A percentile compares a stretch with the other conserved stretches of the same genome.
phyloP scores from a whole-genome alignment of 2,888 invertebrate genomes.

The Malacosoma neustria region DNA sequence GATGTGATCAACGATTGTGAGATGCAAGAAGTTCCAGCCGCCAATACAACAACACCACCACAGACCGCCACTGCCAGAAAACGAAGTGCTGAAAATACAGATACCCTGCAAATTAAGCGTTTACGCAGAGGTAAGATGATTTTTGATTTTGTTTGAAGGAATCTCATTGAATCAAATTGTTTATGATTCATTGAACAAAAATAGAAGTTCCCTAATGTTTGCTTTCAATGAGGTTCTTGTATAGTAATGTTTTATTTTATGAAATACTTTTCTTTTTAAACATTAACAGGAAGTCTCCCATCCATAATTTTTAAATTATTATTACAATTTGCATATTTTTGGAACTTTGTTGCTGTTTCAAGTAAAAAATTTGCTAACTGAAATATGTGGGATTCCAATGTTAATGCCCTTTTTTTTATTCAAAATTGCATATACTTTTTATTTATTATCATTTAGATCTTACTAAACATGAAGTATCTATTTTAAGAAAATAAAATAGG shows the following conservation, averaged over 20 bases:
- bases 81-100: conserved; percentile 49
- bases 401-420: neutral
- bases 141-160: conserved; percentile 16
- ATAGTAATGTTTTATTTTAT: conserved; percentile 3
- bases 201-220: conserved; percentile 1
- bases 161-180: conserved; percentile 33
- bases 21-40: conserved; percentile 44
- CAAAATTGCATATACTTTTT: neutral
- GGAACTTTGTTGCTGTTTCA: conserved; percentile 60
- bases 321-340: too few species aligned
- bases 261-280: conserved; percentile 7
- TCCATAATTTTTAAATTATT: too few species aligned
- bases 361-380: conserved; percentile 2
- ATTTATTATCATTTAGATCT: neutral
- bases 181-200: neutral
- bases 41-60: conserved; percentile 18
- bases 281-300: conserved; percentile 34
- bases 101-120: conserved; percentile 51
- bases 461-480: neutral
- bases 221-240: conserved; percentile 36
- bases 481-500: neutral
- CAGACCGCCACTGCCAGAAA: conserved; percentile 42
- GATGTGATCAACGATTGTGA: conserved; percentile 49
- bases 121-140: conserved; percentile 56
- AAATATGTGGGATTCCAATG: neutral